phyloP scores from a whole-genome alignment of 30 jellyfish, hydroid and myxozoan genomes.

The Hydractinia symbiolongicarpus region DNA sequence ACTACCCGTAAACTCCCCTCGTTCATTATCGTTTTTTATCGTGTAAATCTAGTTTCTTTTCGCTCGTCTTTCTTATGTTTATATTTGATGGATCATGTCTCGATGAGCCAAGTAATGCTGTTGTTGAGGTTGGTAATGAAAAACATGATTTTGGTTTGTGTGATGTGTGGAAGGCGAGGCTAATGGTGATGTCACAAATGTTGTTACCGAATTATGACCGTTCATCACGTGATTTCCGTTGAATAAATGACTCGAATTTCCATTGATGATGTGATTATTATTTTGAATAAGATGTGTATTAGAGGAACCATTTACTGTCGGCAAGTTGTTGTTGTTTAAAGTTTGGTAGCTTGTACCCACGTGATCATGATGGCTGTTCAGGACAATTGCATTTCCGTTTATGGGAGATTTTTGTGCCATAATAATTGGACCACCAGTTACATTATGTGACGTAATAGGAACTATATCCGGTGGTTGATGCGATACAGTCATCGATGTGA shows the following conservation, averaged over 20 bases:
- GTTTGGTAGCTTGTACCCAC: not conserved
- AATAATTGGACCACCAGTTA: not conserved
- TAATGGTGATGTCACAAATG: conserved; percentile 17
- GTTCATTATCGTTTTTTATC: too few species aligned
- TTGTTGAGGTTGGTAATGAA: not conserved
- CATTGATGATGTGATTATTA: not conserved
- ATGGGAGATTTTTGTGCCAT: not conserved
- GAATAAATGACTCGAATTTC: not conserved
- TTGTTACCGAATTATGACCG: not conserved
- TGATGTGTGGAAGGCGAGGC: not conserved
- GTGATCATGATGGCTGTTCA: not conserved
- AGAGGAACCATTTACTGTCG: not conserved
- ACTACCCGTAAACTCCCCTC: too few species aligned
- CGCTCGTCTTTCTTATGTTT: not conserved
- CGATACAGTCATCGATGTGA: conserved; percentile 1
- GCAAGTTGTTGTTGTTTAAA: not conserved
- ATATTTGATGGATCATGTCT: not conserved
- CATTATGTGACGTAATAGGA: not conserved
- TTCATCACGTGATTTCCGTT: conserved; percentile 2
- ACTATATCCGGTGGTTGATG: conserved; percentile 12
- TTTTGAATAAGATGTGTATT: not conserved
- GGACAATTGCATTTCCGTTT: not conserved
- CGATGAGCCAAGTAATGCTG: conserved; percentile 10
- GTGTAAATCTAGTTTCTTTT: not conserved
- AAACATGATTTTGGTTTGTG: not conserved